phyloP scores from a whole-genome alignment of 2,113 vertebrate genomes.

The Mionectes macconnelli region DNA sequence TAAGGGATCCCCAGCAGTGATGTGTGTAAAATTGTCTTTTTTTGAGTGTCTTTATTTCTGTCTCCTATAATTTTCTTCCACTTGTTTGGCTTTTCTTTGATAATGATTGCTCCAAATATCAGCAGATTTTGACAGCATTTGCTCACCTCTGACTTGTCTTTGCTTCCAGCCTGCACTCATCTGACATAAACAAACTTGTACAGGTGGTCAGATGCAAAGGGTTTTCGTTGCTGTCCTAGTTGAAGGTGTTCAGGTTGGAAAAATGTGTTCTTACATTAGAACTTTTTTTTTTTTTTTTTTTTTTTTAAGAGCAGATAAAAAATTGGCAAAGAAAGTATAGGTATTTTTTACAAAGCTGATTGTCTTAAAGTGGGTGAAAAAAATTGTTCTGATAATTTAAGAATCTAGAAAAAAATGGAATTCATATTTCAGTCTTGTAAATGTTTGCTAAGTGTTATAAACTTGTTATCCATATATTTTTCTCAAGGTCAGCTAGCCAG shows the following conservation, averaged over 20 bases:
- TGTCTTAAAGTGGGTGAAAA: background rate
- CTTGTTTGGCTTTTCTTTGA: background rate
- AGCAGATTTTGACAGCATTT: background rate
- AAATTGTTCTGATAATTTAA: background rate
- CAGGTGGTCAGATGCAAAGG: background rate
- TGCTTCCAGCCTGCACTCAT: background rate
- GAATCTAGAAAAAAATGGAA: background rate
- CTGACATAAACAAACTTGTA: background rate
- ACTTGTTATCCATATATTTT: background rate
- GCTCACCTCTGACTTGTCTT: background rate
- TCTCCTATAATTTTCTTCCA: background rate
- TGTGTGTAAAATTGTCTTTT: background rate
- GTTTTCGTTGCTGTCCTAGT: background rate
- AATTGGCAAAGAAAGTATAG: background rate
- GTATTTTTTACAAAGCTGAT: background rate
- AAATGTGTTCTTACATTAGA: background rate
- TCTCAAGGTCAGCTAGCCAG: background rate
- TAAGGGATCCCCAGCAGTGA: background rate
- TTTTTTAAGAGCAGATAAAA: background rate
- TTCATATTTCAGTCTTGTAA: background rate
- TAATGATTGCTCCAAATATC: background rate
- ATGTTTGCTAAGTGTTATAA: background rate
- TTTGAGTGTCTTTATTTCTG: background rate
- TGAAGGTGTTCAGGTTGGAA: background rate
- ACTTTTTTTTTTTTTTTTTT: background rate